Percentiles rank a stretch among this genome's conserved stretches.
phyloP scores from a whole-genome alignment of 1,140 invertebrate genomes.

The Leguminivora glycinivorella region DNA sequence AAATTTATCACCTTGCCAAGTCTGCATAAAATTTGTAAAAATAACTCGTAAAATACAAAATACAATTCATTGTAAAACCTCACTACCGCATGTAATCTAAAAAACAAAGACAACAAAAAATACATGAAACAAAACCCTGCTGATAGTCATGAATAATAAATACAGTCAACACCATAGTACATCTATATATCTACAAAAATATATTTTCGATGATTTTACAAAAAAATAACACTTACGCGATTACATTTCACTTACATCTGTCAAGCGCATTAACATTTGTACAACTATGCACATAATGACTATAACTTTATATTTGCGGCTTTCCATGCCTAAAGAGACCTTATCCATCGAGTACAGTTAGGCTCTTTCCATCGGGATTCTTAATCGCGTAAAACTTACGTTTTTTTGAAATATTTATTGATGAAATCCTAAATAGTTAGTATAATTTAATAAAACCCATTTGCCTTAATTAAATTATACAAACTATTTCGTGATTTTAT shows the following conservation, averaged over 20 bases:
- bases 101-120: slow-evolving; percentile 8
- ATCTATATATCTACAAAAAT: slow-evolving; percentile 45
- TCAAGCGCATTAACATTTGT: slow-evolving; percentile 22
- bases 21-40: neutral
- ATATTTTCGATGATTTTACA: slow-evolving; percentile 41
- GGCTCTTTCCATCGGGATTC: too few species aligned
- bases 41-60: slow-evolving; percentile 40
- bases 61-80: slow-evolving; percentile 37
- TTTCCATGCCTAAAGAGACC: too few species aligned
- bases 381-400: too few species aligned
- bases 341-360: too few species aligned
- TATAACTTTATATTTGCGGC: slow-evolving; percentile 20
- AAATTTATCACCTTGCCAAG: neutral
- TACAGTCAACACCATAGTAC: slow-evolving; percentile 29
- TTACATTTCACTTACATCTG: slow-evolving; percentile 13
- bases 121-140: slow-evolving; percentile 23
- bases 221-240: slow-evolving; percentile 31
- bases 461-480: too few species aligned
- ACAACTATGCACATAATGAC: slow-evolving; percentile 19
- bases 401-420: too few species aligned
- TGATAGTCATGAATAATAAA: slow-evolving; percentile 13
- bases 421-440: too few species aligned
- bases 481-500: too few species aligned
- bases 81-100: neutral
- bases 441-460: too few species aligned